A percentile compares a stretch with the other conserved stretches of the same genome.
Evolutionary conservation across 2,797 vertebrate species (phyloP).

Genomic region (Rhincodon typus): DNA sequence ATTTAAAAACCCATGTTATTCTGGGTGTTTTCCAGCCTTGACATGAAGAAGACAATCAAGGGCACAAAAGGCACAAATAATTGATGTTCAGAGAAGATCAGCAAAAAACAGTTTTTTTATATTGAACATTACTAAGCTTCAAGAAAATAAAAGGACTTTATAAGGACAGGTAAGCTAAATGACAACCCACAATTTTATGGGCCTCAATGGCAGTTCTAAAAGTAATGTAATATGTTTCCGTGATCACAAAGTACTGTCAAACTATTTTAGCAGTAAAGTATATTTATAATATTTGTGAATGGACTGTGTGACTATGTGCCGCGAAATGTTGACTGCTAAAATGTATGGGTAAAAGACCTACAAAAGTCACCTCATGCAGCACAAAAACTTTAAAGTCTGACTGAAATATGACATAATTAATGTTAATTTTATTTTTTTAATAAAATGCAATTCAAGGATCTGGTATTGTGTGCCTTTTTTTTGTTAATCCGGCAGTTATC

Average conservation of each 20-base stretch:
- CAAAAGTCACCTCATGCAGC: background rate
- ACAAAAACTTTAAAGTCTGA: background rate
- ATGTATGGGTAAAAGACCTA: background rate
- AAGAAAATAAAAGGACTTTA: background rate
- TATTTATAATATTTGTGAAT: conserved; percentile 23
- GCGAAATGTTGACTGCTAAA: background rate
- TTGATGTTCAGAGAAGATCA: background rate
- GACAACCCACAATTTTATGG: conserved; percentile 5
- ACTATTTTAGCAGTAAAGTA: conserved; percentile 18
- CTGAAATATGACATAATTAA: background rate
- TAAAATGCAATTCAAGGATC: background rate
- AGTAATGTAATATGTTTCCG: conserved; percentile 1
- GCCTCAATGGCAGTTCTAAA: conserved; percentile 14
- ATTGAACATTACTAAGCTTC: background rate
- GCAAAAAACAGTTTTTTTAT: background rate
- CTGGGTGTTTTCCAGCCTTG: background rate
- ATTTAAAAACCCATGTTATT: background rate
- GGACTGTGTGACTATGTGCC: background rate
- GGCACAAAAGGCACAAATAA: background rate
- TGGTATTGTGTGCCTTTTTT: background rate
- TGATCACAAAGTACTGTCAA: conserved; percentile 30
- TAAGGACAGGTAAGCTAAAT: conserved; percentile 7
- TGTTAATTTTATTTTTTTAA: background rate
- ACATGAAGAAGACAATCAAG: background rate
- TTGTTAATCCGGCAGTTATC: background rate